Evolutionary conservation across 2,797 vertebrate genomes (phyloP), one percentile per base, ranked within the genome.

Genomic region (Rachycentron canadum): DNA sequence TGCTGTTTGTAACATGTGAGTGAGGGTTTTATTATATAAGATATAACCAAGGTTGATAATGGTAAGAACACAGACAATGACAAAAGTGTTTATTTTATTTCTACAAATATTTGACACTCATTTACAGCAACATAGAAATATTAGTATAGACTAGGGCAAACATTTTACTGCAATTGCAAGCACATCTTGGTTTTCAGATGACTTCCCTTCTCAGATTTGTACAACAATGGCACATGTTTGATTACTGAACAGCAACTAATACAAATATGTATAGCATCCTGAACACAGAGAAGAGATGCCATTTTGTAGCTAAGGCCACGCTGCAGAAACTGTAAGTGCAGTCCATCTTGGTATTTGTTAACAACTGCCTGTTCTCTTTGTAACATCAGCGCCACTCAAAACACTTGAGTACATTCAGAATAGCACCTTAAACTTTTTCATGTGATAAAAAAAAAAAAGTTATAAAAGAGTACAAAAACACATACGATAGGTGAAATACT

Each of bases 321-420:
- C 61, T 71, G n/a, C 26, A 62, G 32, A 75, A 59, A 57, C 17
- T 56, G 16, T 57, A 76, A 83, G 41, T 80, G 61, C 58, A 83
- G 77, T 80, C 63, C 73, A 67, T 79, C 59, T 38, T 45, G 60
- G 5, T 62, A 19, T 61, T 73, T 76, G 2, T 57, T 43, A 45
- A 72, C 43, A 71, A 67, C 40, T 16, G 41, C 6, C 13, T 34
- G 16, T 38, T 66, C 59, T 73, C 34, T 57, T 47, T 65, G 50
- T 61, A 64, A 75, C 32, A 73, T 41, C 47, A 61, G 66, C 68
- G 79, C 34, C 53, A 76, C 68, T 69, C 43, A 60, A 38, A 81
- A 76, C 62, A 79, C 61, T 65, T 13, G 73, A 86, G 66, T 90
- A 89, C 89, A 91, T 92, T 93, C 88, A 90, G 78, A 89, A 83